These are phyloP conservation scores for Pao palembangensis DNA, from an alignment of 2,113 vertebrate species.

Conservation along the genomic window DNA sequence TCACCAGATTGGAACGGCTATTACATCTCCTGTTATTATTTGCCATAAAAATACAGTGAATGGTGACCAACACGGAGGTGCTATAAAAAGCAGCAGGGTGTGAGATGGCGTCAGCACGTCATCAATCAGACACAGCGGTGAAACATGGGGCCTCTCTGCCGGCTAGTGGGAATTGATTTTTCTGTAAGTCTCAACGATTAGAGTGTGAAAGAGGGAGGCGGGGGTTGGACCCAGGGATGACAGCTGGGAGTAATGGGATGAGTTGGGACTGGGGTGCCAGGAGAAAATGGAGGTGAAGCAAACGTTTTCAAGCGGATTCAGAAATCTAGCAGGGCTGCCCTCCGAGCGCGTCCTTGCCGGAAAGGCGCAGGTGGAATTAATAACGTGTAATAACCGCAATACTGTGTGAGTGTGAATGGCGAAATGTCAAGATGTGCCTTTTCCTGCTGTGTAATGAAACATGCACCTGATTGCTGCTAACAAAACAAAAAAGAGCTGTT, in stretches of 20 bases:
- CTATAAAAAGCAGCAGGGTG: constrained; percentile 69
- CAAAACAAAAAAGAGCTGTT: background rate
- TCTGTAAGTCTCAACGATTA: constrained; percentile 69
- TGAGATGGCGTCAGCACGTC: constrained; percentile 64
- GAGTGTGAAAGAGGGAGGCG: constrained; percentile 54
- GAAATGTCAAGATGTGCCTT: background rate
- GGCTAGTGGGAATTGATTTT: constrained; percentile 71
- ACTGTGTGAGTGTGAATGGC: background rate
- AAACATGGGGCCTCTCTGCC: constrained; percentile 56
- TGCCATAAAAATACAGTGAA: constrained; percentile 74
- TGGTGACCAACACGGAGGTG: constrained; percentile 58
- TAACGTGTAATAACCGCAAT: constrained; percentile 19
- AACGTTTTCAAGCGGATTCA: constrained; percentile 28
- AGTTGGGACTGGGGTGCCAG: constrained; percentile 5
- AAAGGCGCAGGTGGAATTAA: constrained; percentile 30
- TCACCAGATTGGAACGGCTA: constrained; percentile 55
- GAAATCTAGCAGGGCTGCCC: background rate
- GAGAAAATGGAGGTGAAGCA: constrained; percentile 29
- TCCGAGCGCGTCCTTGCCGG: background rate
- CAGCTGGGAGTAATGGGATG: constrained; percentile 21
- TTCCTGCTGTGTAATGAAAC: background rate
- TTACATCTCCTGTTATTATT: constrained; percentile 74
- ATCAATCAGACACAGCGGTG: constrained; percentile 71
- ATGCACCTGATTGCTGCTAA: background rate
- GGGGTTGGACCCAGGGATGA: constrained; percentile 7